A percentile compares a stretch with the other conserved stretches of the same genome.
phyloP scores from a whole-genome alignment of 35 echinoderm and acorn worm genomes.

The Diadema setosum region DNA sequence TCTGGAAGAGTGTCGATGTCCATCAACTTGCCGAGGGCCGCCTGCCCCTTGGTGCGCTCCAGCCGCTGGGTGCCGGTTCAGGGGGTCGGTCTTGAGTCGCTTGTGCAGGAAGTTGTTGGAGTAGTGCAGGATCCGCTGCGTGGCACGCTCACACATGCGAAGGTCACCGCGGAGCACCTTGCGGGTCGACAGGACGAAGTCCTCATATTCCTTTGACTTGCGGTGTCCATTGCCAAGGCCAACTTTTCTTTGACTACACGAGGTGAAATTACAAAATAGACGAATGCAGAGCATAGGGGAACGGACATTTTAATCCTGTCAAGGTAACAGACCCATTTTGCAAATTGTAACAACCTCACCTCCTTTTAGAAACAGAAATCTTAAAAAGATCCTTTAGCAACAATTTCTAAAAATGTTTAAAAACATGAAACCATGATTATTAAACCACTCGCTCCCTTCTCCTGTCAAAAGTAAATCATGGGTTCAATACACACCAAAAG shows the following conservation, averaged over 20 bases:
- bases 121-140: conserved; percentile 79
- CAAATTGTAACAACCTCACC: no score
- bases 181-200: conserved; percentile 81
- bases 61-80: conserved; percentile 40
- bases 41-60: conserved; percentile 45
- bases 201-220: conserved; percentile 94
- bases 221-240: conserved; percentile 94
- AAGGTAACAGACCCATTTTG: no score
- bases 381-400: no score
- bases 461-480: no score
- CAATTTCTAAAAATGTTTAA: no score
- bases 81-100: conserved; percentile 86
- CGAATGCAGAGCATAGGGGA: no score
- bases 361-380: no score
- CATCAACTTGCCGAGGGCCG: conserved; percentile 33
- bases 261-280: no score
- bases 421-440: no score
- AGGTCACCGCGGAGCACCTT: conserved; percentile 66
- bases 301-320: no score
- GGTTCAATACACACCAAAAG: no score
- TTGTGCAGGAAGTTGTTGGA: conserved; percentile 99
- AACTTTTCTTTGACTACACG: conserved; percentile 75
- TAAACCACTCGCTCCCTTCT: no score
- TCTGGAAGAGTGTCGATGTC: conserved; percentile 45
- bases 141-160: conserved; percentile 85